Percentiles rank a stretch among this genome's conserved stretches.
These are phyloP conservation scores for Lutjanus campechanus DNA, from an alignment of 2,797 vertebrate species.

Conservation along the genomic window DNA sequence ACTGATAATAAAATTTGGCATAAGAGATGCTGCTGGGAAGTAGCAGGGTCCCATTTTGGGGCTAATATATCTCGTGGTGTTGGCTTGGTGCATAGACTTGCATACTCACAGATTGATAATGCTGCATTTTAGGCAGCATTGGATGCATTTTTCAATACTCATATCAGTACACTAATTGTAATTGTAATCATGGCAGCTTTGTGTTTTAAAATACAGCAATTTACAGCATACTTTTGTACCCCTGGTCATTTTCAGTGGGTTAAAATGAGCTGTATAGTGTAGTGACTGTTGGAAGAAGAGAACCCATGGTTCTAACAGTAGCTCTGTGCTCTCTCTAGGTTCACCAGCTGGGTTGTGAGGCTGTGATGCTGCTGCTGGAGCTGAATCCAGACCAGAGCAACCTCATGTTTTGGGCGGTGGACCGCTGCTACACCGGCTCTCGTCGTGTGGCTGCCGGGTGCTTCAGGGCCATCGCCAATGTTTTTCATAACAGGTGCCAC, in stretches of 20 bases:
- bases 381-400: slow-evolving; percentile 99
- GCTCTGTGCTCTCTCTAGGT: slow-evolving; percentile 83
- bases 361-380: slow-evolving; percentile 96
- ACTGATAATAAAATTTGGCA: too few species aligned
- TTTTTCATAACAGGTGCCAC: slow-evolving; percentile 96
- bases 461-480: slow-evolving; percentile 97
- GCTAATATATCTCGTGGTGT: too few species aligned
- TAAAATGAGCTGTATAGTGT: not conserved
- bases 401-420: slow-evolving; percentile 99
- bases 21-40: too few species aligned
- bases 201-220: not conserved
- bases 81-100: too few species aligned
- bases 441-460: slow-evolving; percentile 95
- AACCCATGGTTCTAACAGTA: not conserved
- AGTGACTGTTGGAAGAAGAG: not conserved
- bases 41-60: too few species aligned
- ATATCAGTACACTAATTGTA: too few species aligned
- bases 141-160: too few species aligned
- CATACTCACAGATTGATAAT: too few species aligned
- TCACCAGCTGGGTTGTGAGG: slow-evolving; percentile 98
- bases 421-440: slow-evolving; percentile 98
- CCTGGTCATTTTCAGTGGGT: not conserved
- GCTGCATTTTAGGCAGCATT: too few species aligned
- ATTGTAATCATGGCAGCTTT: not conserved
- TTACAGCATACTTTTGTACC: not conserved